These are phyloP conservation scores for Jordanella pulchra DNA, from an alignment of 2,797 vertebrate species.

Conservation along the genomic window DNA sequence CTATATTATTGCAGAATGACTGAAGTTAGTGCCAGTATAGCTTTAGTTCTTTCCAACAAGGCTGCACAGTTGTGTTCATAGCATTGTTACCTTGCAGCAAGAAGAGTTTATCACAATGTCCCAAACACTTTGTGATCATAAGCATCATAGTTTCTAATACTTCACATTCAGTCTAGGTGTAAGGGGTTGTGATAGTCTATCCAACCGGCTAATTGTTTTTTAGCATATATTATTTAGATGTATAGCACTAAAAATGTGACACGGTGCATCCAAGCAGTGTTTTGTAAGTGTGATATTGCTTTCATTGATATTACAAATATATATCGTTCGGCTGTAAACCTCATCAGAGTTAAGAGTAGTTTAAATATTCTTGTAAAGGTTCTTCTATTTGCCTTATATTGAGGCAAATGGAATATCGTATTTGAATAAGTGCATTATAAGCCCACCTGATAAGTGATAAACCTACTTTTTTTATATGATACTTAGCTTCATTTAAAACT, in stretches of 20 bases:
- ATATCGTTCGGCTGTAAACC: background rate
- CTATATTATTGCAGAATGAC: background rate
- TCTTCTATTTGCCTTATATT: background rate
- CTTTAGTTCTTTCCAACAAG: too few species aligned
- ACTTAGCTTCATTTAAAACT: background rate
- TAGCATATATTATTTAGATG: background rate
- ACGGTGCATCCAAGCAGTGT: too few species aligned
- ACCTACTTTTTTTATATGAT: background rate
- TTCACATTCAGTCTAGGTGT: background rate
- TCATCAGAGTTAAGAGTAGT: too few species aligned
- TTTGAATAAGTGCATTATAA: background rate
- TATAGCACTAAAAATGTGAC: background rate
- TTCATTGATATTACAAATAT: background rate
- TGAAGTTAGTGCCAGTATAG: background rate
- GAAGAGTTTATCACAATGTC: background rate
- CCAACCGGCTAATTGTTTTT: background rate
- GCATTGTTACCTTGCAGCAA: too few species aligned
- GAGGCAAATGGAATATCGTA: too few species aligned
- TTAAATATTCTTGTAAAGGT: background rate
- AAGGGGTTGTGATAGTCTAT: background rate
- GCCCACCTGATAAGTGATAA: too few species aligned
- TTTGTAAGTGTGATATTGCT: background rate
- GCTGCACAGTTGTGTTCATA: too few species aligned
- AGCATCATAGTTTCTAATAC: background rate
- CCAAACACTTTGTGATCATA: background rate